Percentiles rank a stretch among this genome's conserved stretches.
phyloP scores from a whole-genome alignment of 2,888 invertebrate species.

The Tetanocera ferruginea region DNA sequence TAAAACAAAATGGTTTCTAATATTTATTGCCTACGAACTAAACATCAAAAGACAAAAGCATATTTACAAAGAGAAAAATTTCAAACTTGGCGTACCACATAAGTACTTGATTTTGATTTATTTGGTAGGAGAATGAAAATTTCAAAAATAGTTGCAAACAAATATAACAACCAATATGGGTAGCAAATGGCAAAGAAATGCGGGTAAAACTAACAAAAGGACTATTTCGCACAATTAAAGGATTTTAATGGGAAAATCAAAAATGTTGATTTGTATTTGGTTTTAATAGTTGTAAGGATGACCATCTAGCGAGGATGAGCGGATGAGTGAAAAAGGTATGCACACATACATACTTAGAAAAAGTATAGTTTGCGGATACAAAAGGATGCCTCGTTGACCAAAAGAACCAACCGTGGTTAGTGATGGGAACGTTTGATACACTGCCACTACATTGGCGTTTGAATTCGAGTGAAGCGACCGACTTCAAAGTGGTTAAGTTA shows the following conservation, averaged over 20 bases:
- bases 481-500: conserved; percentile 34
- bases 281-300: conserved; percentile 24
- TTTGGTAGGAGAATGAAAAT: background rate
- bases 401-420: background rate
- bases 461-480: background rate
- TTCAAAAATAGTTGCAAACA: background rate
- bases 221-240: conserved; percentile 32
- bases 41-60: too few species aligned
- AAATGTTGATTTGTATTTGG: conserved; percentile 23
- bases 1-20: too few species aligned
- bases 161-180: background rate
- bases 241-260: conserved; percentile 26
- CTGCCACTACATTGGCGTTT: background rate
- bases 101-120: conserved; percentile 1
- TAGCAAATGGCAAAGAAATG: conserved; percentile 18
- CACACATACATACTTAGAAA: background rate
- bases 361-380: background rate
- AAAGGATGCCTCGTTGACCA: background rate
- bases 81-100: background rate
- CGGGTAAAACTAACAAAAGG: conserved; percentile 37
- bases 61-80: background rate
- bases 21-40: too few species aligned
- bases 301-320: background rate
- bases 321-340: background rate
- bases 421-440: conserved; percentile 1